These are phyloP conservation scores for Lucilia sericata DNA, from an alignment of 1,140 invertebrate genomes.

Conservation along the genomic window DNA sequence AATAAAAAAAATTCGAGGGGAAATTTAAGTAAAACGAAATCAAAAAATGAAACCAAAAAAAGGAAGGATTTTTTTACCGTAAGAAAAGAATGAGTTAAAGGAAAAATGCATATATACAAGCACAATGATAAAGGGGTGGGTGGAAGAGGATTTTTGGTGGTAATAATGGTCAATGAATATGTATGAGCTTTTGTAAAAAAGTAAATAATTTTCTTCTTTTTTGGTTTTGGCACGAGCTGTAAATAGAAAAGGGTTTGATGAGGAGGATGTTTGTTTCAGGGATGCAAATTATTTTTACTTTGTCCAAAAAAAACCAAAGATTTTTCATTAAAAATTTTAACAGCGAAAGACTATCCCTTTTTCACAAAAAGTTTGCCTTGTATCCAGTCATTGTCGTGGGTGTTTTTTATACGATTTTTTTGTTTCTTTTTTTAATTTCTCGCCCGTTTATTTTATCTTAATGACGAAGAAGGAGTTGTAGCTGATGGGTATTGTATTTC, in stretches of 20 bases:
- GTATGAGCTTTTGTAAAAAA: background rate
- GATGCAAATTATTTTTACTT: constrained; percentile 14
- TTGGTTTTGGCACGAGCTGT: background rate
- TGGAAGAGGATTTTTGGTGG: background rate
- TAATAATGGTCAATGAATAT: constrained; percentile 27
- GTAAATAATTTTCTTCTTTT: background rate
- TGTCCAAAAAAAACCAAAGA: constrained; percentile 5
- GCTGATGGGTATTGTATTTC: background rate
- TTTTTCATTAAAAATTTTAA: background rate
- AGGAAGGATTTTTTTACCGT: background rate
- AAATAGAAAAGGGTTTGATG: constrained; percentile 1
- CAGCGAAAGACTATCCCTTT: background rate
- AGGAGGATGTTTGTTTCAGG: background rate
- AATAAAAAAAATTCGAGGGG: background rate
- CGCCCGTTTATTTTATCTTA: too few relatives aligned
- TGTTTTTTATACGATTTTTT: background rate
- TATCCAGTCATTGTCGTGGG: background rate
- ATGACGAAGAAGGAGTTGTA: background rate
- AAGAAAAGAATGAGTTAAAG: background rate
- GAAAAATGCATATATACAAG: background rate
- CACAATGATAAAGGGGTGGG: background rate
- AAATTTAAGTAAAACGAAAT: background rate
- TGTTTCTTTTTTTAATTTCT: background rate
- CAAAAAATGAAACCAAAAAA: background rate
- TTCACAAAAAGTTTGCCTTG: background rate